Evolutionary conservation across 2,888 invertebrate genomes (phyloP), one percentile per base, ranked within the genome.

Genomic region (Drosophila anomalata): DNA sequence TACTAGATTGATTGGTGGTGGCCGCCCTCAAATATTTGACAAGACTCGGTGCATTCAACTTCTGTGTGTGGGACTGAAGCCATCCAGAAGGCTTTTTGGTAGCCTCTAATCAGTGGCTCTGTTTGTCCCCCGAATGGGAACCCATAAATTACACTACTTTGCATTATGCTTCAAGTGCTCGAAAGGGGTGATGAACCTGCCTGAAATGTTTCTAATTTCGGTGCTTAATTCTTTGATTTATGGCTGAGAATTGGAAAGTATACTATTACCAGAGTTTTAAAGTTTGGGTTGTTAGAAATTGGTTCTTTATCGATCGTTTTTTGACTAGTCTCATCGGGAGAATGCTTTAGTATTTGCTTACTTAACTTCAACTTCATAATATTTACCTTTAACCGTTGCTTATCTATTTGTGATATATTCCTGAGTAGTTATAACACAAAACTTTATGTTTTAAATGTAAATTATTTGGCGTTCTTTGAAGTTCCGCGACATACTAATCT

Each of bases 221-320:
- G 56, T 62, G 50, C 69, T 79, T 81, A 77, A 85, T 74, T 76
- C 56, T 77, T 67, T 85, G 86, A 81, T 81, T 81, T 85, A 81
- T 57, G 58, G 51, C 31, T 42, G 54, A 5, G 41, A 51, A 61
- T 11, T 24, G 55, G 51, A 63, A 60, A 57, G 17, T 11, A 42
- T 14, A n/a, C 12, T 29, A 2, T 3, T 29, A 9, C 9, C 9
- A 7, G 29, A 29, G 12, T 33, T 33, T 33, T 5, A 11, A 12
- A 33, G 12, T 12, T 33, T 33, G 33, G 5, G 4, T n/a, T n/a
- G 5, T 5, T 2, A 14, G 6, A 7, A 36, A 36, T 36, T n/a
- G n/a, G 12, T 31, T 31, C 31, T 31, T 36, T 36, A 36, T 36
- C 36, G 6, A n/a, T 36, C 36, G 14, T 2, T 36, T n/a, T n/a